phyloP scores from a whole-genome alignment of 2,113 vertebrate species.

The Brachirus orientalis region DNA sequence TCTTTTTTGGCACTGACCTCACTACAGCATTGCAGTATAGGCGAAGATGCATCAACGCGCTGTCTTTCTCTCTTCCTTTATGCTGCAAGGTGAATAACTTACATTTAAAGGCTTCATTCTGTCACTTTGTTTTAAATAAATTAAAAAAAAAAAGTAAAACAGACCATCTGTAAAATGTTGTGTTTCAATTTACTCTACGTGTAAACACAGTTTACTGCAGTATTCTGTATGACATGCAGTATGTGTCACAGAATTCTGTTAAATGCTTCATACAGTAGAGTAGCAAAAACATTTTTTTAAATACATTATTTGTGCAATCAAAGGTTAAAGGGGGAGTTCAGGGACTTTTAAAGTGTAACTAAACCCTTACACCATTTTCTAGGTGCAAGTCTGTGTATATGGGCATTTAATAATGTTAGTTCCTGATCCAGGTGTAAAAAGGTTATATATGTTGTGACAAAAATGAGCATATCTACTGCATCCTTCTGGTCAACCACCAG shows the following conservation, averaged over 20 bases:
- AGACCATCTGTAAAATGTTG: neutral
- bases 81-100: constrained; percentile 53
- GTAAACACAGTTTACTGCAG: neutral
- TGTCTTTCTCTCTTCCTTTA: constrained; percentile 30
- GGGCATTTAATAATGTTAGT: too few species aligned
- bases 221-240: neutral
- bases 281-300: too few species aligned
- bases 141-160: too few species aligned
- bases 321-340: too few species aligned
- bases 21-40: constrained; percentile 73
- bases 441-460: too few species aligned
- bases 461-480: too few species aligned
- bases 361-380: too few species aligned
- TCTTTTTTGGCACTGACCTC: constrained; percentile 64
- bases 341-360: too few species aligned
- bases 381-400: too few species aligned
- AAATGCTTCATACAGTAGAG: neutral
- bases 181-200: neutral
- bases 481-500: too few species aligned
- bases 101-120: constrained; percentile 29
- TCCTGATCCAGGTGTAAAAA: too few species aligned
- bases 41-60: constrained; percentile 62
- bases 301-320: neutral
- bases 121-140: constrained; percentile 5
- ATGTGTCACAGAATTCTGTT: constrained; percentile 1